Evolutionary conservation across 2,113 vertebrate genomes (phyloP), one percentile per base, ranked within the genome.

Genomic region (Tetrax tetrax): DNA sequence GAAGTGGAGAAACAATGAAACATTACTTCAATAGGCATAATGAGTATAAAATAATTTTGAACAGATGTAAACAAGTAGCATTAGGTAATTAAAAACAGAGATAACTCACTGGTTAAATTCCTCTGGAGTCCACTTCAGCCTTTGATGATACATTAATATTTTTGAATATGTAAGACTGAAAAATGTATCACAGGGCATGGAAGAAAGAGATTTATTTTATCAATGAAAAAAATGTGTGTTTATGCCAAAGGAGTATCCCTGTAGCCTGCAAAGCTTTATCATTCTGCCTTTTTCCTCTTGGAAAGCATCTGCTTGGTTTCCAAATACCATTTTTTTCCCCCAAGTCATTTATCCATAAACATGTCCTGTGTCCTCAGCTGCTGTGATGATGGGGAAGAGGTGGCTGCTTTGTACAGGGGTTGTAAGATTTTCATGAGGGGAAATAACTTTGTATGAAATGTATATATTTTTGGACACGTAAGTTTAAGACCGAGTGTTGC

Each of bases 41-140:
- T 16, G 38, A 87, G 24, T 27, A 37, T 56, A 71, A 92, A 96
- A 81, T 53, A 0, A 72, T 69, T 89, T 83, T 41, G 64, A 87
- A 47, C 41, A 87, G 74, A 92, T 79, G 65, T 82, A 94, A 95
- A 93, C 72, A 89, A 87, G 89, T 64, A 84, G 24, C 1, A 2
- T 69, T 84, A 93, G 63, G 28, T 68, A 92, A 93, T 89, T 89
- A 84, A 93, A 96, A 71, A 2, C 31, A 76, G 82, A 93, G 53
- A 71, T 72, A 84, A 87, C 14, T 61, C 60, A n/a, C 41, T 79
- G 54, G 28, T 45, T 91, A 82, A 77, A 87, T 92, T 94, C 45
- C 83, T 89, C 86, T 84, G 41, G 72, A 90, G 77, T 37, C 69
- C 60, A 25, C 60, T 86, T 66, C 53, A 61, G 72, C 45, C 88